Evolutionary conservation across 1,140 invertebrate species (phyloP).

Genomic region (Pseudomyrmex sp.): DNA sequence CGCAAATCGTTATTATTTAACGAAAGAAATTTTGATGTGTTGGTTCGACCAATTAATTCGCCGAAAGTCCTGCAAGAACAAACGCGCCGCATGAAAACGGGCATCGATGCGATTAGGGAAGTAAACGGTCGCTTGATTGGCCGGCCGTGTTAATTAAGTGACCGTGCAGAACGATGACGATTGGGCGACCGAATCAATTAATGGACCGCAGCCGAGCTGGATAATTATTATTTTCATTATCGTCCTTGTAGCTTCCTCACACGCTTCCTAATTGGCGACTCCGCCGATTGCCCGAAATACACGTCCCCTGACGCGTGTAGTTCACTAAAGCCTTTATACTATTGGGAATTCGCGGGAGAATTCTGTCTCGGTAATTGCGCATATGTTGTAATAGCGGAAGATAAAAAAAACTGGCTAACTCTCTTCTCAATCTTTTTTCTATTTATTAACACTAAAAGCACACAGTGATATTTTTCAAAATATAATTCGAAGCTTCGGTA

Average conservation of each 20-base stretch:
- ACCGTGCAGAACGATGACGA: conserved; percentile 41
- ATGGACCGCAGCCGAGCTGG: conserved; percentile 35
- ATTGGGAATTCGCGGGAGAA: conserved; percentile 11
- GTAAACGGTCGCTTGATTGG: conserved; percentile 43
- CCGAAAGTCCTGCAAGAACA: not conserved
- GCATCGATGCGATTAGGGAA: conserved; percentile 27
- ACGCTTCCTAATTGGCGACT: conserved; percentile 49
- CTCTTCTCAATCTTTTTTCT: not conserved
- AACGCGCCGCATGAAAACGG: conserved; percentile 18
- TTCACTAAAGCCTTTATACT: conserved; percentile 31
- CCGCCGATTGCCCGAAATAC: conserved; percentile 32
- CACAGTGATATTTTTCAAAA: not conserved
- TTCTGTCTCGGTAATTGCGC: conserved; percentile 12
- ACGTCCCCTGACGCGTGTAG: conserved; percentile 25
- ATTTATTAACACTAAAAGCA: not conserved
- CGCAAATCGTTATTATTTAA: no score
- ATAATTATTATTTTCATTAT: conserved; percentile 59
- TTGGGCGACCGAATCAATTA: conserved; percentile 47
- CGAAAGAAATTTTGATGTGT: not conserved
- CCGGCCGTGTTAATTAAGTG: conserved; percentile 41
- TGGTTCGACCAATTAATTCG: conserved; percentile 8
- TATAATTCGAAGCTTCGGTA: not conserved
- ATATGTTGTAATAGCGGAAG: not conserved
- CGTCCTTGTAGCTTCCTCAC: conserved; percentile 48
- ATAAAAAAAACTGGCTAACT: not conserved